A percentile compares a stretch with the other conserved stretches of the same genome.
Evolutionary conservation across 2,113 vertebrate genomes (phyloP).

Genomic region (Oreochromis tanganicae): DNA sequence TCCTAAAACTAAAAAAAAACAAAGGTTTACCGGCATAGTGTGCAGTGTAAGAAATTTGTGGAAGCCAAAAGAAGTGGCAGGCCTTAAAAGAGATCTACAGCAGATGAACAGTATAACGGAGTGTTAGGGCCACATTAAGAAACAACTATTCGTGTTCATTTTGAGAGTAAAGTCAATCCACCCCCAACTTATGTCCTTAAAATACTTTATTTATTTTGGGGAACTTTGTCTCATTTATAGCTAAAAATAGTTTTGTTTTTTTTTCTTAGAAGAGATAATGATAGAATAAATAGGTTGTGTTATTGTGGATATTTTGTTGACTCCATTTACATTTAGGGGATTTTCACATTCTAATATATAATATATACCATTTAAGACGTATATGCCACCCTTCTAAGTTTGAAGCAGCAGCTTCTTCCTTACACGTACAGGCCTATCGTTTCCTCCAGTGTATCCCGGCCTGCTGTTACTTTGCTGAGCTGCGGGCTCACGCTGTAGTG

Average conservation of each 20-base stretch:
- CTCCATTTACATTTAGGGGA: no score
- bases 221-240: neutral
- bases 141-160: neutral
- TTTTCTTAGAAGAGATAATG: neutral
- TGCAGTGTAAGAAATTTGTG: neutral
- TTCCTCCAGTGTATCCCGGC: neutral
- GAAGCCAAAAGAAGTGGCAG: neutral
- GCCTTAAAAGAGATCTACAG: neutral
- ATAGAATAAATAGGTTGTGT: neutral
- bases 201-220: neutral
- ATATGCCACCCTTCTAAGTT: neutral
- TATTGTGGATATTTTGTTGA: neutral
- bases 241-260: accelerated
- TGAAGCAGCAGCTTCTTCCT: neutral
- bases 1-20: neutral
- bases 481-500: neutral
- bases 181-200: neutral
- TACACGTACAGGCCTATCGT: neutral
- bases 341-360: no score
- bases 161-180: neutral
- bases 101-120: neutral
- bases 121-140: neutral
- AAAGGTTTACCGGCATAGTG: neutral
- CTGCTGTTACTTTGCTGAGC: neutral
- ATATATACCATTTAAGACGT: no score